phyloP scores from a whole-genome alignment of 2,113 vertebrate genomes.

The Trochalopteron elliotii region DNA sequence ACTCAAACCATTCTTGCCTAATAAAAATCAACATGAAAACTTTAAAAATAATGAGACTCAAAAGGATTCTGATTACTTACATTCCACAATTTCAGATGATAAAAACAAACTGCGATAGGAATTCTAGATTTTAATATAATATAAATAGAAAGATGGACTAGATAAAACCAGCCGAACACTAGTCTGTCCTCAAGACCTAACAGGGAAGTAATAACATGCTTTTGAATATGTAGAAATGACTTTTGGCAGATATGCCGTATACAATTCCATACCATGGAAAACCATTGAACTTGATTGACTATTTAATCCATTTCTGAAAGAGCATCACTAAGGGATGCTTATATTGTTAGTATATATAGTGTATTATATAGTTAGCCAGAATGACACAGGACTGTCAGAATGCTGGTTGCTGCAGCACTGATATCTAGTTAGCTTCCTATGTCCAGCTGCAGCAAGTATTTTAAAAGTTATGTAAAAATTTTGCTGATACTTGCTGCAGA shows the following conservation, averaged over 20 bases:
- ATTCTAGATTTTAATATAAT: conserved; percentile 70
- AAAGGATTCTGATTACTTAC: conserved; percentile 56
- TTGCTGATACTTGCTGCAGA: not conserved
- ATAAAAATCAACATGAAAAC: conserved; percentile 67
- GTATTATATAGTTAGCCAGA: not conserved
- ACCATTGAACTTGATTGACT: conserved; percentile 43
- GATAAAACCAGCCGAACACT: conserved; percentile 72
- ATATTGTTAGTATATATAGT: not conserved
- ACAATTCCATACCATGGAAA: conserved; percentile 40
- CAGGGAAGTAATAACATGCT: conserved; percentile 51
- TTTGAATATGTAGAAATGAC: conserved; percentile 49
- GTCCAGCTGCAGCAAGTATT: not conserved
- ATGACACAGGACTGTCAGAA: conserved; percentile 56
- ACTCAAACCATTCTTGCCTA: conserved; percentile 36
- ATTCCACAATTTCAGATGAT: conserved; percentile 61
- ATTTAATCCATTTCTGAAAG: conserved; percentile 64
- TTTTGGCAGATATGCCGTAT: conserved; percentile 65
- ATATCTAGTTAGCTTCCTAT: not conserved
- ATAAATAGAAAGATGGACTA: conserved; percentile 69
- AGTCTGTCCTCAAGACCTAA: conserved; percentile 73
- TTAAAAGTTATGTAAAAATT: conserved; percentile 31
- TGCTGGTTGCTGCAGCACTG: not conserved
- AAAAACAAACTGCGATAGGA: conserved; percentile 50
- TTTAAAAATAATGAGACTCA: conserved; percentile 65
- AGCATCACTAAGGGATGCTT: conserved; percentile 30